Evolutionary conservation across 2,888 invertebrate species (phyloP), one percentile per base, ranked within the genome.

Genomic region (Tribolium freemani): DNA sequence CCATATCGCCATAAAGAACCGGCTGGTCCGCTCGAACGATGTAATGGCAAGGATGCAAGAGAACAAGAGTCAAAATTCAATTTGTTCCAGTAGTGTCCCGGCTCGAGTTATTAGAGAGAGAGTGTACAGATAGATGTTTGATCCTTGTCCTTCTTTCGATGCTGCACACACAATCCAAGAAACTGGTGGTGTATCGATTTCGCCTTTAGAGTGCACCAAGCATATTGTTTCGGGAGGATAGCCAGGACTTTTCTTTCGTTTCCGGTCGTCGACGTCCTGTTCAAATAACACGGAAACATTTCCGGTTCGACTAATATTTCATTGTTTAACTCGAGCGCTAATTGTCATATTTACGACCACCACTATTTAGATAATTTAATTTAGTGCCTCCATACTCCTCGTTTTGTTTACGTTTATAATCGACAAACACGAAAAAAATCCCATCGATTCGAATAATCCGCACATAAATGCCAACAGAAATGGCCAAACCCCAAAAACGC

Each of bases 321-420:
- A 74, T 74, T 69, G 76, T 72, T 75, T 69, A 71, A 61, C 70
- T 57, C 66, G 63, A 31, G 64, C 61, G 69, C 53, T 74, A 76
- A 76, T 76, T 68, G 72, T 73, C 74, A 66, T 76, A 76, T 75
- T 76, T 76, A 76, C 57, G 75, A 69, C 68, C 72, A 48, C 45
- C 73, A 73, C 73, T 75, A 75, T 76, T 75, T 73, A 70, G 74
- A 73, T 76, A 75, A 76, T 76, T 76, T 70, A 75, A 76, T 76
- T 76, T 71, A 68, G 30, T 46, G 56, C 56, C 10, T 11, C 4
- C 66, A 54, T 54, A 30, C 66, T 45, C 66, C 54, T 66, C 26
- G 66, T 30, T 54, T 45, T 66, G 56, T 66, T 66, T 66, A 66
- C 46, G 56, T 21, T 46, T 54, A 54, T 54, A 46, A 66, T 66